A percentile compares a stretch with the other conserved stretches of the same genome.
Conservation (phyloP, 37 sponge, comb jelly and placozoan genomes). For the Crambe crambe region DNA sequence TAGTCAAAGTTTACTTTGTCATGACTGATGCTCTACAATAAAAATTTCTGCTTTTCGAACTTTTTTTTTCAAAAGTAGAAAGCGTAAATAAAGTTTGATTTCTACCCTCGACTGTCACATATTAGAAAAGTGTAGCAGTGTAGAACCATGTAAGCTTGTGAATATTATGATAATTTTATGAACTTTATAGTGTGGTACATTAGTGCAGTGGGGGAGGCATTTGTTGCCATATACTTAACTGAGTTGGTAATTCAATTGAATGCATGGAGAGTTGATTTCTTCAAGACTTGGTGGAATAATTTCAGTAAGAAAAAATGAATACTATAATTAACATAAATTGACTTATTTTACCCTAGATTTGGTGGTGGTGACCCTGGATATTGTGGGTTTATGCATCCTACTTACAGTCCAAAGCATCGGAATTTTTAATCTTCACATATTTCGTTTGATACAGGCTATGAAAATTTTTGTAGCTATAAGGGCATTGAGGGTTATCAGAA, state of each 20-base stretch:
- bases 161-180: too few species aligned
- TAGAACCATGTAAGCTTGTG: too few species aligned
- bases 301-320: constrained; percentile 68
- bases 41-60: too few species aligned
- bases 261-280: constrained; percentile 64
- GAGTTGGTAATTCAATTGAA: constrained; percentile 73
- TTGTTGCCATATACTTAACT: constrained; percentile 71
- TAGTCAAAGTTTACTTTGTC: too few species aligned
- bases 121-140: too few species aligned
- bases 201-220: constrained; percentile 51
- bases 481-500: constrained; percentile 75
- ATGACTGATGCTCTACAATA: too few species aligned
- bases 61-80: too few species aligned
- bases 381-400: constrained; percentile 65
- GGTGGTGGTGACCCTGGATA: constrained; percentile 46
- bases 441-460: constrained; percentile 61
- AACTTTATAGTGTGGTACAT: constrained; percentile 81
- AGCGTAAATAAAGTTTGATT: too few species aligned
- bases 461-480: constrained; percentile 68
- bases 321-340: too few species aligned
- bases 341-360: too few species aligned
- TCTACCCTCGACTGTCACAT: too few species aligned
- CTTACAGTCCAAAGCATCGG: constrained; percentile 63
- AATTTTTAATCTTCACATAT: constrained; percentile 44
- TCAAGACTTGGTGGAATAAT: constrained; percentile 77